phyloP scores from a whole-genome alignment of 2,113 vertebrate species.

The Triplophysa dalaica region DNA sequence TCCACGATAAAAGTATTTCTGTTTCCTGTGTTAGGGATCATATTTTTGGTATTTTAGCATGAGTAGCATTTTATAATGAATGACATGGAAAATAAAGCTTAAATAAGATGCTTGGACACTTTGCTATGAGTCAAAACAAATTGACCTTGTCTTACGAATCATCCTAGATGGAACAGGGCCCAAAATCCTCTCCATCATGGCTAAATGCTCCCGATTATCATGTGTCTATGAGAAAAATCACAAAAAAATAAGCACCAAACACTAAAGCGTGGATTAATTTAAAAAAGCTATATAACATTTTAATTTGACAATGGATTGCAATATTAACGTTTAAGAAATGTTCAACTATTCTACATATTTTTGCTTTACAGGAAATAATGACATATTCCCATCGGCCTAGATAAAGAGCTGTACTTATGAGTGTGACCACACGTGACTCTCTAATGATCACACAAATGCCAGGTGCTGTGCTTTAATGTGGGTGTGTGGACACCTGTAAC shows the following conservation, averaged over 20 bases:
- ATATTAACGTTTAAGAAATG: too few species aligned
- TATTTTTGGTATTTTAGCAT: neutral
- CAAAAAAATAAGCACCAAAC: neutral
- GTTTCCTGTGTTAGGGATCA: slow-evolving; percentile 79
- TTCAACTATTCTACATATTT: too few species aligned
- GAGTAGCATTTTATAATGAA: neutral
- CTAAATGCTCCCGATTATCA: slow-evolving; percentile 94
- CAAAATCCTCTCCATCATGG: slow-evolving; percentile 97
- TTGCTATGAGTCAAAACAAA: neutral
- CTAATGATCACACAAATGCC: neutral
- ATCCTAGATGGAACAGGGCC: slow-evolving; percentile 95
- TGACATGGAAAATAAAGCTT: neutral
- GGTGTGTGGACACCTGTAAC: slow-evolving; percentile 8
- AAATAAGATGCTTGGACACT: neutral
- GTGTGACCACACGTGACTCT: neutral
- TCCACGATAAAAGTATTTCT: slow-evolving; percentile 96
- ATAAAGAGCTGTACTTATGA: neutral
- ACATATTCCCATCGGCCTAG: neutral
- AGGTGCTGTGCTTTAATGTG: slow-evolving; percentile 30
- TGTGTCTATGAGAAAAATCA: slow-evolving; percentile 79
- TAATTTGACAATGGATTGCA: too few species aligned
- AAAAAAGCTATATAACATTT: too few species aligned
- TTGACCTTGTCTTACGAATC: slow-evolving; percentile 92
- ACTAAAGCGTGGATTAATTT: neutral
- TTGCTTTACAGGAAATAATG: too few species aligned